Percentiles rank a stretch among this genome's conserved stretches.
Evolutionary conservation across 2,888 invertebrate species (phyloP).

Genomic region (Mantis religiosa): DNA sequence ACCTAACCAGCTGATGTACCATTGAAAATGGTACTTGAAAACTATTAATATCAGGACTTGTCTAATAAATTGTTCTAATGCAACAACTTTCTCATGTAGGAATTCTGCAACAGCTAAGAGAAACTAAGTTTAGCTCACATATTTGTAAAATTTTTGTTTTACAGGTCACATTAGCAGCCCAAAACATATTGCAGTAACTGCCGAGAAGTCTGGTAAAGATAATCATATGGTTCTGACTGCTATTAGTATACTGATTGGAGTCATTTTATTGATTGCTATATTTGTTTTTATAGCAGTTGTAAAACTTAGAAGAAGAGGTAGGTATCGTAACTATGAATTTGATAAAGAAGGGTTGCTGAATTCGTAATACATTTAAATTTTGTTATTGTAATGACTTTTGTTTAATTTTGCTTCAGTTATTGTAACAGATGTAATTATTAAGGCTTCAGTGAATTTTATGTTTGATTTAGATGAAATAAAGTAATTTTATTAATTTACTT

Average conservation of each 20-base stretch:
- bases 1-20: too few relatives aligned
- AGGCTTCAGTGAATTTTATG: neutral
- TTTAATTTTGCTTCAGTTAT: neutral
- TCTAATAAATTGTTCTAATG: too few relatives aligned
- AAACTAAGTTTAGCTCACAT: neutral
- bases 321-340: neutral
- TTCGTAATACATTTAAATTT: slow-evolving; percentile 1
- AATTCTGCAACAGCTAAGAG: neutral
- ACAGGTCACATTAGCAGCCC: neutral
- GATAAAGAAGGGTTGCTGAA: slow-evolving; percentile 13
- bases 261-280: slow-evolving; percentile 37
- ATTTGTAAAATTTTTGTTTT: neutral
- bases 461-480: neutral
- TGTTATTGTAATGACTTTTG: neutral
- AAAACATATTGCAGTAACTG: neutral
- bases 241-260: slow-evolving; percentile 15
- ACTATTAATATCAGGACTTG: too few relatives aligned
- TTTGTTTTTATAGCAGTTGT: slow-evolving; percentile 37
- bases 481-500: neutral
- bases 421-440: neutral
- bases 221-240: neutral
- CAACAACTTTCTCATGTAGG: neutral
- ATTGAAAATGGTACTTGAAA: too few relatives aligned
- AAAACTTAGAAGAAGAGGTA: slow-evolving; percentile 36
- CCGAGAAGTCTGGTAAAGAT: neutral